A percentile compares a stretch with the other conserved stretches of the same genome.
Conservation (phyloP, 2,113 vertebrate species). For the Eudorcas thomsonii region DNA sequence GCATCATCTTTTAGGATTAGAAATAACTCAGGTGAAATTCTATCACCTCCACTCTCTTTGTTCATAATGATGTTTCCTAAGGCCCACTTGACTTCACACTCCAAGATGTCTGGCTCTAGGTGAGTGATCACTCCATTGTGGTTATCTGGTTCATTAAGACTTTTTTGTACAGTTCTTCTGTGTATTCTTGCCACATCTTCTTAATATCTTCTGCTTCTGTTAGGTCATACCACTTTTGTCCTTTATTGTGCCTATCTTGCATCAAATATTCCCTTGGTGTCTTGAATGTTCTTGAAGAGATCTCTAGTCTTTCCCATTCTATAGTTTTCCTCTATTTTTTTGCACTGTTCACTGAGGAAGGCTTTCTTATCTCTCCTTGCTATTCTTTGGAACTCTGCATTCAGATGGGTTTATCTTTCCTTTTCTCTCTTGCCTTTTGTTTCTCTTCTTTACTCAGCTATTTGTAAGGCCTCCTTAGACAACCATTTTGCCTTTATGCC, state of each 20-base stretch:
- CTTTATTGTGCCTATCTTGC: background rate
- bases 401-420: background rate
- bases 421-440: background rate
- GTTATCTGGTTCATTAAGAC: background rate
- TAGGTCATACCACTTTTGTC: background rate
- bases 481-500: background rate
- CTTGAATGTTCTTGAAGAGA: background rate
- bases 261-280: background rate
- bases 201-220: background rate
- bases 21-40: background rate
- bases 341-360: background rate
- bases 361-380: background rate
- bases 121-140: background rate
- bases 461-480: background rate
- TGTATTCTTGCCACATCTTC: background rate
- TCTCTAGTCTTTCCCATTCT: background rate
- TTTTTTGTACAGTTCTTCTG: background rate
- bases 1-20: background rate
- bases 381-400: background rate
- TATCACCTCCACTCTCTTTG: background rate
- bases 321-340: background rate
- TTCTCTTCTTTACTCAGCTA: background rate
- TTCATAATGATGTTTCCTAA: background rate
- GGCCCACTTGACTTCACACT: background rate
- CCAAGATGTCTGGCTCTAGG: background rate